These are phyloP conservation scores for Fukomys damarensis DNA, from an alignment of 2,113 vertebrate species.

Conservation along the genomic window DNA sequence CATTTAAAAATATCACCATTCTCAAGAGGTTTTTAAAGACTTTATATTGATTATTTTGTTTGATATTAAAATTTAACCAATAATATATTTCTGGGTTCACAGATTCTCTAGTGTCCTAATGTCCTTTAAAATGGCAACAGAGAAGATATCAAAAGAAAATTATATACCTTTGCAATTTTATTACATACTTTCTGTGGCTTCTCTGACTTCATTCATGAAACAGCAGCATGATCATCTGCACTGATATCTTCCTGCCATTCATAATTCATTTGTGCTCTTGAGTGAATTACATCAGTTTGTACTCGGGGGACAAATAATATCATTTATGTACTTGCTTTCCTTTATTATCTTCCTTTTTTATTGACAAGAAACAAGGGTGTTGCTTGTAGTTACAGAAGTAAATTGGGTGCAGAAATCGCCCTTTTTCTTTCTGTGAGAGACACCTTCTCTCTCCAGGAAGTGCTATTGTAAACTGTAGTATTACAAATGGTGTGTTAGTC, in stretches of 20 bases:
- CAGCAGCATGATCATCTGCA: conserved; percentile 16
- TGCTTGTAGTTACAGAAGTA: conserved; percentile 80
- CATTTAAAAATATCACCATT: background rate
- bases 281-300: conserved; percentile 68
- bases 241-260: conserved; percentile 60
- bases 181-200: background rate
- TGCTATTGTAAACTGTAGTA: conserved; percentile 81
- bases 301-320: conserved; percentile 70
- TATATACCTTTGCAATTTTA: background rate
- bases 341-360: conserved; percentile 71
- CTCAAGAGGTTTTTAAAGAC: background rate
- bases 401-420: conserved; percentile 80
- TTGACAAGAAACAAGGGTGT: conserved; percentile 79
- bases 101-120: background rate
- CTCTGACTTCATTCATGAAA: background rate
- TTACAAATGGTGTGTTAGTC: conserved; percentile 84
- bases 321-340: conserved; percentile 71
- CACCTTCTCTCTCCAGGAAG: conserved; percentile 81
- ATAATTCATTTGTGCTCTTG: conserved; percentile 70
- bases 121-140: conserved; percentile 16
- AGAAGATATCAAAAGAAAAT: background rate
- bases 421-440: conserved; percentile 78
- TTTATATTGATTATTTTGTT: background rate
- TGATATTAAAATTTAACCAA: conserved; percentile 15
- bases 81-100: background rate